Evolutionary conservation across 1,140 invertebrate species (phyloP).

Genomic region (Bombus pyrosoma): DNA sequence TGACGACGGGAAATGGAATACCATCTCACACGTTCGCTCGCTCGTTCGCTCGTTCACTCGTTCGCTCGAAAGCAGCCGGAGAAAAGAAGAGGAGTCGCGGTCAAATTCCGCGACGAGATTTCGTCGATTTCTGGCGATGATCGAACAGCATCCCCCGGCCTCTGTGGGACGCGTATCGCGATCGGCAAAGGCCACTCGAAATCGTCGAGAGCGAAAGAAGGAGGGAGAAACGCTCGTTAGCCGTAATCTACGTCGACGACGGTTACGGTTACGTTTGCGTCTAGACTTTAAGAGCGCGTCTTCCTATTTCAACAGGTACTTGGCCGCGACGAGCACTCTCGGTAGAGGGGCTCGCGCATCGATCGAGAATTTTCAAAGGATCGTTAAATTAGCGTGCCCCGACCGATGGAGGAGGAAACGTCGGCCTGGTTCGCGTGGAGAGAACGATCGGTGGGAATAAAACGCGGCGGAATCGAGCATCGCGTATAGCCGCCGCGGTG

Average conservation of each 20-base stretch:
- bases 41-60: not conserved
- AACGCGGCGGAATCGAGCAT: constrained; percentile 26
- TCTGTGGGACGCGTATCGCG: too few relatives aligned
- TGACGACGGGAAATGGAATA: constrained; percentile 69
- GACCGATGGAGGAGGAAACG: too few relatives aligned
- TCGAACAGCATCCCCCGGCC: too few relatives aligned
- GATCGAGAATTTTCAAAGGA: constrained; percentile 5
- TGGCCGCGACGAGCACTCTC: too few relatives aligned
- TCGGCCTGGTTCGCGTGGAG: not conserved
- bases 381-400: constrained; percentile 2
- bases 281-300: not conserved
- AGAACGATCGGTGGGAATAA: constrained; percentile 39
- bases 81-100: too few relatives aligned
- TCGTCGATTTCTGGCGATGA: too few relatives aligned
- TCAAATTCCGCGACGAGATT: too few relatives aligned
- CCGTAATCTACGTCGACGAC: too few relatives aligned
- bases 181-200: too few relatives aligned
- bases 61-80: not conserved
- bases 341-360: not conserved
- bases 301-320: constrained; percentile 22
- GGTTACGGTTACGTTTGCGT: not conserved
- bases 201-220: too few relatives aligned
- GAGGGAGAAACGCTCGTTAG: too few relatives aligned
- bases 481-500: constrained; percentile 18
- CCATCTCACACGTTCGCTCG: not conserved